Evolutionary conservation across 2,888 invertebrate species (phyloP).

Genomic region (Papilio protenor): DNA sequence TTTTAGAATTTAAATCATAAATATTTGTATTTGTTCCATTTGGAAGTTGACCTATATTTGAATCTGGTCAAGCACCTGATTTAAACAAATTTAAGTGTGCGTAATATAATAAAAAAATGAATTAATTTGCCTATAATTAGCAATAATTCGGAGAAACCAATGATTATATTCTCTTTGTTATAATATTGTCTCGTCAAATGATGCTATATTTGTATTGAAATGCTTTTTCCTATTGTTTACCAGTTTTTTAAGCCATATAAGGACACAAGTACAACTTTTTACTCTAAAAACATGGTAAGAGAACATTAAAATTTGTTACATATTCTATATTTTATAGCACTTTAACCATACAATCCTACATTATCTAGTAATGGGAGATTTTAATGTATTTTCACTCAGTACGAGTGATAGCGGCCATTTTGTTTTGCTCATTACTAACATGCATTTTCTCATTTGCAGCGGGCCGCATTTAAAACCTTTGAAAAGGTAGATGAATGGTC

Average conservation of each 20-base stretch:
- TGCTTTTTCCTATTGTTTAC: neutral
- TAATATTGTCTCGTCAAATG: neutral
- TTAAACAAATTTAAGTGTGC: neutral
- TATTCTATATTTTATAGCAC: slow-evolving; percentile 44
- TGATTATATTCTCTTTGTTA: no score
- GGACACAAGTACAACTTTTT: neutral
- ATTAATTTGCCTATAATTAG: no score
- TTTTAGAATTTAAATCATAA: neutral
- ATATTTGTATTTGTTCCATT: neutral
- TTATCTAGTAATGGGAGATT: slow-evolving; percentile 9
- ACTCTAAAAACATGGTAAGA: neutral
- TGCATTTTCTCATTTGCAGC: slow-evolving; percentile 66
- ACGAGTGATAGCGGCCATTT: slow-evolving; percentile 59
- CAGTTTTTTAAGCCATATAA: neutral
- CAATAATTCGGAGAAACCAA: no score
- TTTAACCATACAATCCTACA: slow-evolving; percentile 11
- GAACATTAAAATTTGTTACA: neutral
- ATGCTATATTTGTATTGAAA: neutral
- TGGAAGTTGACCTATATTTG: neutral
- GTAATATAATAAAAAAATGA: neutral
- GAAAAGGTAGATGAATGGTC: slow-evolving; percentile 79
- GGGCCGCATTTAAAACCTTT: slow-evolving; percentile 75
- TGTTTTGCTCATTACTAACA: slow-evolving; percentile 50
- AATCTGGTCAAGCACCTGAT: neutral
- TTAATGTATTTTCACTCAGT: slow-evolving; percentile 31